Conservation (phyloP, 2,113 vertebrate genomes). For the Plecturocebus donacophilus region DNA sequence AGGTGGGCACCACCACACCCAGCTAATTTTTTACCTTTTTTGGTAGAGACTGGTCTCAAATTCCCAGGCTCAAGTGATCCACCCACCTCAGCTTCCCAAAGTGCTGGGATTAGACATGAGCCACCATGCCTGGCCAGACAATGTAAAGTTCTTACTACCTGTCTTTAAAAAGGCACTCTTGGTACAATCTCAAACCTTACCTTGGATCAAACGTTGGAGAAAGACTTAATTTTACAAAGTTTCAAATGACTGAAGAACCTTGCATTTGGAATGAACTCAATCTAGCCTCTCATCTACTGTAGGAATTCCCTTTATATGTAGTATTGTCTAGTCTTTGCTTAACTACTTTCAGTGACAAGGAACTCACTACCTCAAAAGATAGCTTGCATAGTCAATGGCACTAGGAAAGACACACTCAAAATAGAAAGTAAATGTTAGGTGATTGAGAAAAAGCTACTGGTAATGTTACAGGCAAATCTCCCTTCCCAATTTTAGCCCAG, state of each 20-base stretch:
- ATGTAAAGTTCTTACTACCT: neutral
- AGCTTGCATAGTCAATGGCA: neutral
- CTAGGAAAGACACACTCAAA: neutral
- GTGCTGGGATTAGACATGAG: too few species aligned
- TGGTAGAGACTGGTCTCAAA: too few species aligned
- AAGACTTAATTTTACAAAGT: neutral
- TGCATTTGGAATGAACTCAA: neutral
- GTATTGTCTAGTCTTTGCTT: neutral
- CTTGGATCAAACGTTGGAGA: neutral
- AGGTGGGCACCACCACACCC: too few species aligned
- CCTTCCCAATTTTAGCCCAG: neutral
- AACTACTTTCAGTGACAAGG: neutral
- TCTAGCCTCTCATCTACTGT: neutral
- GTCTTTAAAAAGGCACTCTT: neutral
- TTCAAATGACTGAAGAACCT: neutral
- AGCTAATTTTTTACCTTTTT: too few species aligned
- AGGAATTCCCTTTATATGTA: neutral
- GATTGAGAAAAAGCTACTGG: neutral
- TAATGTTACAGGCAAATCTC: slow-evolving; percentile 15
- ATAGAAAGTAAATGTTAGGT: neutral
- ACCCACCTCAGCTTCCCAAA: too few species aligned
- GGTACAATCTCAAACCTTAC: neutral
- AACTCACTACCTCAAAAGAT: neutral
- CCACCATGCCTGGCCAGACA: neutral
- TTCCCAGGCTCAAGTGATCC: too few species aligned